Percentiles rank a stretch among this genome's conserved stretches.
Evolutionary conservation across 2,113 vertebrate genomes (phyloP).

Genomic region (Ardeotis arabs): DNA sequence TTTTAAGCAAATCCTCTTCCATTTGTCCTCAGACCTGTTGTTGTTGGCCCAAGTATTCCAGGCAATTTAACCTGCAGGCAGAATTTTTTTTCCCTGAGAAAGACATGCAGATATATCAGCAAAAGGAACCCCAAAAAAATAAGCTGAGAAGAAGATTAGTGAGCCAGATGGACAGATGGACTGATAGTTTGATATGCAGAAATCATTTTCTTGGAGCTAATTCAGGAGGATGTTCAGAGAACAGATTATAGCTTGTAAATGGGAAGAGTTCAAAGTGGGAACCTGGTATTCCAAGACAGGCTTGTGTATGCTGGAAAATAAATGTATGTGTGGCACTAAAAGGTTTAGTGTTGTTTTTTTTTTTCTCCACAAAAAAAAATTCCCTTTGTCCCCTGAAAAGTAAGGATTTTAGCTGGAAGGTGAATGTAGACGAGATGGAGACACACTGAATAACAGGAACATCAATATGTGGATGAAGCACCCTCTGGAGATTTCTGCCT

Average conservation of each 20-base stretch:
- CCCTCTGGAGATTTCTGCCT: neutral
- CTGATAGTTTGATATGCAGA: constrained; percentile 3
- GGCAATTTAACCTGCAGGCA: constrained; percentile 44
- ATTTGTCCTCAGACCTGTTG: constrained; percentile 17
- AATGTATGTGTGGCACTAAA: neutral
- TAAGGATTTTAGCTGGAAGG: neutral
- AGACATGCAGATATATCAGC: neutral
- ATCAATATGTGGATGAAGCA: neutral
- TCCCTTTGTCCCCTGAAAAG: neutral
- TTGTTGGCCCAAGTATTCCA: constrained; percentile 33
- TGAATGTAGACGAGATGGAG: neutral
- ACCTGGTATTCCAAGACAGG: neutral
- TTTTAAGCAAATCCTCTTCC: constrained; percentile 15
- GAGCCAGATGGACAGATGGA: constrained; percentile 51
- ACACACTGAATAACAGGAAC: neutral
- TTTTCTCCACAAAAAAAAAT: accelerated
- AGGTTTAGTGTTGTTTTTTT: neutral
- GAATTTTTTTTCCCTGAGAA: neutral
- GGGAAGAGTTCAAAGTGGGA: neutral
- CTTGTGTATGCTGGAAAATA: neutral
- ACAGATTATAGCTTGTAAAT: neutral
- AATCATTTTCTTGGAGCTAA: neutral
- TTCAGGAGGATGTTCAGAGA: neutral
- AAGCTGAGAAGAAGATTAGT: neutral
- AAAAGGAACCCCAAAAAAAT: neutral